Base-by-base conservation (phyloP, 2,113 vertebrate genomes). In the Gadus chalcogrammus region DNA sequence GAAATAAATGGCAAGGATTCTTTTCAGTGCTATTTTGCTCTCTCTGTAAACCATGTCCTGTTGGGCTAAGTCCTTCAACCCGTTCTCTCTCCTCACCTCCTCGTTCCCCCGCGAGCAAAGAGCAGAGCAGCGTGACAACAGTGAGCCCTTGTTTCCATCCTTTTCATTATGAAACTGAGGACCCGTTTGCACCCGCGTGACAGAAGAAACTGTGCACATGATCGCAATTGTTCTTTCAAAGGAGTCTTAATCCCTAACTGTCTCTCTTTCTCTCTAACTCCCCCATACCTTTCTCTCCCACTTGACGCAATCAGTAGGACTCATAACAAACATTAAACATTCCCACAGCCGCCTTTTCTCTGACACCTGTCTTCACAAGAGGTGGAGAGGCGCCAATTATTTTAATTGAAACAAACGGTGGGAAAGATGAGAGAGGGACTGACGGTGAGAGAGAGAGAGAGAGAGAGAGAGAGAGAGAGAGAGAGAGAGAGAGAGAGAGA, bases 331-430 rank as follows among this genome's bases (percentile, higher is more conserved):
- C 66, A 69, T 71, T 80, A 70, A 17, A 63, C 79, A 81, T 78
- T 83, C 71, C 76, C 80, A 70, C 79, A 3, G 59, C 18, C n/a
- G 4, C 5, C 5, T 62, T 84, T 73, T 79, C 68, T 70, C 38
- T 66, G 59, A 73, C 71, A 74, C 69, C 56, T 62, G 52, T 68
- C 61, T 75, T 71, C 77, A 69, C 70, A 81, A 71, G 58, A 71
- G 67, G 55, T 48, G 42, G 8, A 48, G 2, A 48, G 11, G 11
- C 9, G 2, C 42, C 42, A 48, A 48, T 48, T 27, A 78, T 80
- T 73, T 81, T 76, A 82, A 81, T 67, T 71, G 31, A 42, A 15
- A 67, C 72, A 80, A 82, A 83, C 75, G 81, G 35, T 48, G 42
- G 53, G 61, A 79, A 64, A 69, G 70, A 66, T 67, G 69, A 58